These are phyloP conservation scores for Pituophis catenifer DNA, from an alignment of 2,113 vertebrate genomes.

Conservation along the genomic window DNA sequence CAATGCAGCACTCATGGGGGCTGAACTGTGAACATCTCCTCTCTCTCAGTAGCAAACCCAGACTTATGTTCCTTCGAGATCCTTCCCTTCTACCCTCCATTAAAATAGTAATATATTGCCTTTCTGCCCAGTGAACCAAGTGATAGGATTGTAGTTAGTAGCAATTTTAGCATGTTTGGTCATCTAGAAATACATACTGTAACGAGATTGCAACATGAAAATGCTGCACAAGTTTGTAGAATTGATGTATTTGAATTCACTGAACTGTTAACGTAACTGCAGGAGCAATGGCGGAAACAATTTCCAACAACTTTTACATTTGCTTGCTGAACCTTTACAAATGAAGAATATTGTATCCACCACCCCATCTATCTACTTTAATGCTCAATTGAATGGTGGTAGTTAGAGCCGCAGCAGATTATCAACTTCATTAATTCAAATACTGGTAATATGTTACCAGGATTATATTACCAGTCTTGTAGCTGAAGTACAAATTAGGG, in stretches of 20 bases:
- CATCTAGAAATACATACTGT: conserved; percentile 71
- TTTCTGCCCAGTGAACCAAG: conserved; percentile 74
- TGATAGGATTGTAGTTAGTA: conserved; percentile 76
- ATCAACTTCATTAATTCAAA: not conserved
- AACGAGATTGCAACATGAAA: conserved; percentile 79
- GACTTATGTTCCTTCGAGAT: not conserved
- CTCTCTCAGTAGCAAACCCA: not conserved
- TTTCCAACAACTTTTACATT: conserved; percentile 61
- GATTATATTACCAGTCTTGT: not conserved
- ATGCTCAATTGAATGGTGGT: conserved; percentile 34
- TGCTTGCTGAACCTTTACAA: conserved; percentile 68
- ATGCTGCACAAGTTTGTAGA: conserved; percentile 73
- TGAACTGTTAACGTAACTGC: conserved; percentile 73
- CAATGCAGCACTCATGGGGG: not conserved
- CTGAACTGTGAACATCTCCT: not conserved
- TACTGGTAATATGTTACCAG: not conserved
- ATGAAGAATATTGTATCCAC: conserved; percentile 51
- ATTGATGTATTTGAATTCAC: conserved; percentile 71
- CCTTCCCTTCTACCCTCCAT: conserved; percentile 41
- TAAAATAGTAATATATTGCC: conserved; percentile 66
- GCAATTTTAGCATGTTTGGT: conserved; percentile 77
- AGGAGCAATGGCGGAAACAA: conserved; percentile 68
- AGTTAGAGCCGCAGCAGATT: not conserved
- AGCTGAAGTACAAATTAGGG: not conserved
- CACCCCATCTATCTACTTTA: conserved; percentile 41